phyloP scores from a whole-genome alignment of 1,140 invertebrate genomes.

The Dreissena rostriformis region DNA sequence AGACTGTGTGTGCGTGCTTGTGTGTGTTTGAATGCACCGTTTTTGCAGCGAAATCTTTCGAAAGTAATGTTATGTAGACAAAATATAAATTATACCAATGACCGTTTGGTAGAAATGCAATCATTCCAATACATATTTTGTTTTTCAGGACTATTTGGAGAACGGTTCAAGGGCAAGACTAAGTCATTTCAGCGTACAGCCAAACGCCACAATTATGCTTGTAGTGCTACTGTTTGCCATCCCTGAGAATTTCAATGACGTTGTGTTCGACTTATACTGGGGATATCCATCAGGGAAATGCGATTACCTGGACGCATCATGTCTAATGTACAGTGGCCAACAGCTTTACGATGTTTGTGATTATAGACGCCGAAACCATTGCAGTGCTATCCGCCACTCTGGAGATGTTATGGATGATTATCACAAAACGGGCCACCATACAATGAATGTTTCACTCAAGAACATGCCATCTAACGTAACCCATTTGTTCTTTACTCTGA shows the following conservation, averaged over 20 bases:
- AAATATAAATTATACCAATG: not conserved
- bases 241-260: slow-evolving; percentile 62
- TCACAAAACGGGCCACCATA: slow-evolving; percentile 63
- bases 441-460: slow-evolving; percentile 62
- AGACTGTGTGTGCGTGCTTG: too few relatives aligned
- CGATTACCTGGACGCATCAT: slow-evolving; percentile 66
- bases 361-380: not conserved
- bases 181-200: slow-evolving; percentile 53
- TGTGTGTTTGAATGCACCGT: not conserved
- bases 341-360: slow-evolving; percentile 3
- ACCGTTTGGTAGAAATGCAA: not conserved
- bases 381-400: slow-evolving; percentile 54
- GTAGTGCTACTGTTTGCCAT: slow-evolving; percentile 61
- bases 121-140: not conserved
- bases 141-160: slow-evolving; percentile 41
- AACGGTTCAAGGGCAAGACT: slow-evolving; percentile 40
- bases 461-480: slow-evolving; percentile 56
- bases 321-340: slow-evolving; percentile 54
- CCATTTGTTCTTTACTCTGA: slow-evolving; percentile 66
- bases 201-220: slow-evolving; percentile 61
- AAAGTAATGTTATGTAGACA: too few relatives aligned
- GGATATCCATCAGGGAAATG: slow-evolving; percentile 60
- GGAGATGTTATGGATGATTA: slow-evolving; percentile 64
- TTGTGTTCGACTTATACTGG: slow-evolving; percentile 67
- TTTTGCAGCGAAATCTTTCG: too few relatives aligned